Conservation (phyloP, 2,888 invertebrate species). For the Andricus curvator region DNA sequence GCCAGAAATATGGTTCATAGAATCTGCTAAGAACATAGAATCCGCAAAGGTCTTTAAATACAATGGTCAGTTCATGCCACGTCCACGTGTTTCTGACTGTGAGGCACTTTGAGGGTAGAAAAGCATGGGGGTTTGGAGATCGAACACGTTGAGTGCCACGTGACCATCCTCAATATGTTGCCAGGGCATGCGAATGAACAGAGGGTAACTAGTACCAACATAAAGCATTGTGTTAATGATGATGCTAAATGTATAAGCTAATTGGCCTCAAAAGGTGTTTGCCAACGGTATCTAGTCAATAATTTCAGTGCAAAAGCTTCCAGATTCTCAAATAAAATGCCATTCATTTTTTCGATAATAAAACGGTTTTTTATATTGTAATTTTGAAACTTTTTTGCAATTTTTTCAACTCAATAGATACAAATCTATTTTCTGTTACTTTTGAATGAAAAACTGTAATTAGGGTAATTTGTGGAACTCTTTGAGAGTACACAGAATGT, state of each 20-base stretch:
- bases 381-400: too few species aligned
- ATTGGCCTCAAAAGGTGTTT: conserved; percentile 33
- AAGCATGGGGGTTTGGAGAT: conserved; percentile 44
- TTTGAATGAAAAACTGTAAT: too few species aligned
- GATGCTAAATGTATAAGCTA: conserved; percentile 22
- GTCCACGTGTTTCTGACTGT: conserved; percentile 55
- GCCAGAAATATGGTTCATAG: not conserved
- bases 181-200: conserved; percentile 13
- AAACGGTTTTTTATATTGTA: too few species aligned
- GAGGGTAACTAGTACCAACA: conserved; percentile 33
- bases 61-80: conserved; percentile 11
- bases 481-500: too few species aligned
- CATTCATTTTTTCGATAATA: not conserved
- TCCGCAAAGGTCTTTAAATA: not conserved
- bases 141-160: conserved; percentile 56
- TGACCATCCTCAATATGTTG: conserved; percentile 42
- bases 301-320: not conserved
- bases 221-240: conserved; percentile 39
- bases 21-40: not conserved
- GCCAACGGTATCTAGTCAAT: not conserved
- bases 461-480: too few species aligned
- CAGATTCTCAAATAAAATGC: not conserved
- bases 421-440: too few species aligned
- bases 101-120: conserved; percentile 45
- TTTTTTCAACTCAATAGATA: too few species aligned